Evolutionary conservation across 2,797 vertebrate genomes (phyloP).

Genomic region (Morelia viridis): DNA sequence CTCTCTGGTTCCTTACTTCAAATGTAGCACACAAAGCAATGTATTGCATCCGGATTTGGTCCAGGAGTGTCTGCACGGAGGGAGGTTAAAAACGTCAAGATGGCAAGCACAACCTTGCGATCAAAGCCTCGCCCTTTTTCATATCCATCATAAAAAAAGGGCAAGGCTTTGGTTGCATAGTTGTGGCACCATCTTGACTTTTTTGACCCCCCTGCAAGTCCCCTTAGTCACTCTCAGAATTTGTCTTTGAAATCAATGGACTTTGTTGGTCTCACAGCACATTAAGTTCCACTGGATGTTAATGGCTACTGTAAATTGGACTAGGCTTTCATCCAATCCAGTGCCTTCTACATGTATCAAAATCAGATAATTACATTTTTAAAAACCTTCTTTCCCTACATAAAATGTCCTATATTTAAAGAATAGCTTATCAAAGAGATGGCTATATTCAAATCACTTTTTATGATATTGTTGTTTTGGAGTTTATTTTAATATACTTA

Average conservation of each 20-base stretch:
- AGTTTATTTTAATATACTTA: not conserved
- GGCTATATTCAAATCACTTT: not conserved
- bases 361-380: not conserved
- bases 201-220: not conserved
- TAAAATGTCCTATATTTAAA: not conserved
- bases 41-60: not conserved
- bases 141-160: not conserved
- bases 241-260: not conserved
- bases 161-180: not conserved
- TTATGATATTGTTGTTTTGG: not conserved
- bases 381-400: not conserved
- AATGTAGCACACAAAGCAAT: too few relatives aligned
- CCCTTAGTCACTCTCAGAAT: not conserved
- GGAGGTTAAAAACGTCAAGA: not conserved
- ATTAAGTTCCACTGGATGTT: not conserved
- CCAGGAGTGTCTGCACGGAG: not conserved
- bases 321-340: not conserved
- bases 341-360: not conserved
- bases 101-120: not conserved
- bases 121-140: not conserved
- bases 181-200: not conserved
- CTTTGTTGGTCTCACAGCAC: not conserved
- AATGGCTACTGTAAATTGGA: not conserved
- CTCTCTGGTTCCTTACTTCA: not conserved
- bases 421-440: not conserved